Evolutionary conservation across 2,113 vertebrate species (phyloP).

Genomic region (Archocentrus centrarchus): DNA sequence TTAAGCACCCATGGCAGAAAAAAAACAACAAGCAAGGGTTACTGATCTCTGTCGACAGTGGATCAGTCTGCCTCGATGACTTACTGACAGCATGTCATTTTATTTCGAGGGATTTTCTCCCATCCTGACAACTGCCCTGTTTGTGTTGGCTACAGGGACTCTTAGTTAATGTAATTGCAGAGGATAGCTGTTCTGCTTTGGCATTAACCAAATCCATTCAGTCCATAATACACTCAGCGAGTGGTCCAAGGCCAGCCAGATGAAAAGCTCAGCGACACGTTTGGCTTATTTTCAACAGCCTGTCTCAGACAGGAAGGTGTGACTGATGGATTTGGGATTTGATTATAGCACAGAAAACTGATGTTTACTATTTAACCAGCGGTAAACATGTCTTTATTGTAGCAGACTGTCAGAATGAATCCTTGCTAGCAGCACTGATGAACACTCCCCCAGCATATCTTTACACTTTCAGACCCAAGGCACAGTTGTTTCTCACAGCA

Average conservation of each 20-base stretch:
- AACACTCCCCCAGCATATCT: neutral
- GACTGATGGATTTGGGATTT: slow-evolving; percentile 29
- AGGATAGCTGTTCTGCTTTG: slow-evolving; percentile 8
- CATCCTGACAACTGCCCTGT: slow-evolving; percentile 3
- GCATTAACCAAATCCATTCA: slow-evolving; percentile 21
- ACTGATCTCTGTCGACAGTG: neutral
- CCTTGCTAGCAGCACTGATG: neutral
- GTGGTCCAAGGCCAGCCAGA: neutral
- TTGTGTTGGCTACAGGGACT: slow-evolving; percentile 3
- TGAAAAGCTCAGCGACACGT: slow-evolving; percentile 19
- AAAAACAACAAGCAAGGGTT: neutral
- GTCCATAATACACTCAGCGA: slow-evolving; percentile 23
- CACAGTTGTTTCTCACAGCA: slow-evolving; percentile 2
- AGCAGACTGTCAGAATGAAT: slow-evolving; percentile 25
- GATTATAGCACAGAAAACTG: slow-evolving; percentile 15
- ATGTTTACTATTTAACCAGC: neutral
- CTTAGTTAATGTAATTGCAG: slow-evolving; percentile 51
- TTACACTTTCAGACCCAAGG: slow-evolving; percentile 14
- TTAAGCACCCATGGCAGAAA: neutral
- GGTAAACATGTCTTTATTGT: neutral
- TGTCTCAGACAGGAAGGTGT: neutral
- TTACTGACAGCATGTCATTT: slow-evolving; percentile 7
- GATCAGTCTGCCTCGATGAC: neutral
- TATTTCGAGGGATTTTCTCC: slow-evolving; percentile 10
- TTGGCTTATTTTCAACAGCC: slow-evolving; percentile 26